These are phyloP conservation scores for Nephila pilipes DNA, from an alignment of 1,140 invertebrate genomes.

Conservation along the genomic window DNA sequence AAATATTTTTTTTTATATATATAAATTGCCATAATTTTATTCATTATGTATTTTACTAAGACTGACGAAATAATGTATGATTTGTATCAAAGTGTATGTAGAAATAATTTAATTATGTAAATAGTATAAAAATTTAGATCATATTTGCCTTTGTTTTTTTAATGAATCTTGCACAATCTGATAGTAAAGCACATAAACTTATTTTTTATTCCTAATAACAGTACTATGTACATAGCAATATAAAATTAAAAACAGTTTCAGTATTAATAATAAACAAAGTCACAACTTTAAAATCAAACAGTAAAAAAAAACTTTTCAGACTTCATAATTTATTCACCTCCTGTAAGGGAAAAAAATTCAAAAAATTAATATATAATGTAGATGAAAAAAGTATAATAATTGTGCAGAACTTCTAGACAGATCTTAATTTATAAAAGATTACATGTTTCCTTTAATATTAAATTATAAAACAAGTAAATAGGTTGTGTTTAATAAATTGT, in stretches of 20 bases:
- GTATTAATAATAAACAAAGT: conserved; percentile 16
- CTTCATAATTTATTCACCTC: conserved; percentile 15
- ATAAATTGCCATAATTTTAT: conserved; percentile 14
- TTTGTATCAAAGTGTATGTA: conserved; percentile 21
- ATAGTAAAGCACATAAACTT: conserved; percentile 50
- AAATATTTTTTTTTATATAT: conserved; percentile 24
- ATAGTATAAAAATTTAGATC: conserved; percentile 17
- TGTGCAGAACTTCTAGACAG: neutral
- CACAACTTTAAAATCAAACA: conserved; percentile 55
- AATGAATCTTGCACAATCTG: neutral
- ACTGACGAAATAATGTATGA: conserved; percentile 23
- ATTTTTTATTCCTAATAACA: conserved; percentile 57
- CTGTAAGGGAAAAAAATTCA: neutral
- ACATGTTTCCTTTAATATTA: too few relatives aligned
- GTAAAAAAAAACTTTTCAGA: conserved; percentile 36
- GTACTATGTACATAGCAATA: conserved; percentile 49
- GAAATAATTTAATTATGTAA: conserved; percentile 34
- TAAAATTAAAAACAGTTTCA: conserved; percentile 59
- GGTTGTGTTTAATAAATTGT: too few relatives aligned
- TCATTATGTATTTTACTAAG: conserved; percentile 47
- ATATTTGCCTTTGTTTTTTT: neutral
- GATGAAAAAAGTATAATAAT: too few relatives aligned
- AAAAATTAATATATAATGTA: too few relatives aligned
- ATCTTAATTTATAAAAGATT: too few relatives aligned
- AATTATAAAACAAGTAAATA: too few relatives aligned